Percentiles rank a stretch among this genome's conserved stretches.
Evolutionary conservation across 2,888 invertebrate species (phyloP).

Genomic region (Tinea trinotella): DNA sequence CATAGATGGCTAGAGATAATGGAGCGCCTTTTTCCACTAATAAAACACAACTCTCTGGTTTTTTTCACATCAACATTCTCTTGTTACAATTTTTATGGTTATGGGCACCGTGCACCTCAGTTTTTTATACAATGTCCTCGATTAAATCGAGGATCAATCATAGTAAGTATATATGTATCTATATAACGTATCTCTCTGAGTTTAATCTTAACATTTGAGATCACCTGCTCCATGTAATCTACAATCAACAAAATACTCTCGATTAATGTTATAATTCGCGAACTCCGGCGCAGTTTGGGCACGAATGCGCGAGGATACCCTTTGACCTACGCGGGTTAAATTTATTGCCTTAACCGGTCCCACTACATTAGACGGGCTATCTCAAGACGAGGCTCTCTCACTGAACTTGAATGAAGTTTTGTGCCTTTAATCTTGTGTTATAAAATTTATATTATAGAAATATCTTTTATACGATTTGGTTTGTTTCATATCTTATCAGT

Average conservation of each 20-base stretch:
- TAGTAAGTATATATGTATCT: no score
- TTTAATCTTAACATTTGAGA: background rate
- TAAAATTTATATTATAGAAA: background rate
- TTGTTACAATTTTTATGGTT: no score
- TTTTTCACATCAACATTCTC: no score
- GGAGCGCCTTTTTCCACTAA: no score
- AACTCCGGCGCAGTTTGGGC: constrained; percentile 26
- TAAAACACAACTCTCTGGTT: no score
- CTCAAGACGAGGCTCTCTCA: background rate
- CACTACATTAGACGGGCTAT: constrained; percentile 15
- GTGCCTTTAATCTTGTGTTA: constrained; percentile 4
- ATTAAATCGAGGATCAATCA: no score
- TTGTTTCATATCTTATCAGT: no score
- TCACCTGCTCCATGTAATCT: background rate
- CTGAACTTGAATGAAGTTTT: constrained; percentile 7
- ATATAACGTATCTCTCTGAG: no score
- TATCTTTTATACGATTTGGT: no score
- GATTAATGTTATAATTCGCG: constrained; percentile 19
- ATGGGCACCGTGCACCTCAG: no score
- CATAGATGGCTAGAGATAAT: no score
- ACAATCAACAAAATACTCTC: constrained; percentile 13
- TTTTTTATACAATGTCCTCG: no score
- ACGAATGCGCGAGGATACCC: constrained; percentile 31
- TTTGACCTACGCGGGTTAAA: constrained; percentile 38
- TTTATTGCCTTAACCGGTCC: constrained; percentile 44